These are phyloP conservation scores for Staurois parvus DNA, from an alignment of 2,797 vertebrate genomes.

Conservation along the genomic window DNA sequence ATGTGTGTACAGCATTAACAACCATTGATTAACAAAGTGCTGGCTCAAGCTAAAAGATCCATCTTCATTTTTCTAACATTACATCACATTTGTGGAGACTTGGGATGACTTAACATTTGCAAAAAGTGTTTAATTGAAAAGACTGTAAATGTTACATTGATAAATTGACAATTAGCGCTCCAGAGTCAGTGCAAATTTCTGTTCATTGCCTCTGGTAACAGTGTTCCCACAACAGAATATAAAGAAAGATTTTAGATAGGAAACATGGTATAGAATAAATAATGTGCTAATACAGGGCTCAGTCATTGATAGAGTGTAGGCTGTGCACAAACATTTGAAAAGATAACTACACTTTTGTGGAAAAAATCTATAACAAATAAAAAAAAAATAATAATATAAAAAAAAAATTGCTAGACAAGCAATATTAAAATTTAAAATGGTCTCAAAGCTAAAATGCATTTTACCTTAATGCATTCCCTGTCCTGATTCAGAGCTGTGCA, in stretches of 20 bases:
- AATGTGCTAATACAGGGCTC: too few species aligned
- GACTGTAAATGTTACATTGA: constrained; percentile 31
- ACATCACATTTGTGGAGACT: constrained; percentile 13
- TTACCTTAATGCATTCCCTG: too few species aligned
- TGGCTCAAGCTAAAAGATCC: constrained; percentile 32
- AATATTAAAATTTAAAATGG: too few species aligned
- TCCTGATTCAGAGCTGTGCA: too few species aligned
- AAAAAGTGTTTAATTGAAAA: constrained; percentile 27
- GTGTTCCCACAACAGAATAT: background rate
- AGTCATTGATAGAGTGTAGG: too few species aligned
- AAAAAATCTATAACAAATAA: too few species aligned
- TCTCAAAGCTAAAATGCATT: too few species aligned
- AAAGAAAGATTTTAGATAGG: background rate
- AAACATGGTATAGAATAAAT: background rate
- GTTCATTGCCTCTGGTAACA: background rate
- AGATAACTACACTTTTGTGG: too few species aligned
- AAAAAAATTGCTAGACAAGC: too few species aligned
- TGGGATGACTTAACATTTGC: constrained; percentile 14
- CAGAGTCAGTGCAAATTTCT: background rate
- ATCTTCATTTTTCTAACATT: constrained; percentile 26
- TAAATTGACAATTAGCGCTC: background rate
- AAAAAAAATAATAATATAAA: too few species aligned
- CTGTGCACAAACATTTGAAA: too few species aligned
- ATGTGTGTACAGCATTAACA: background rate
- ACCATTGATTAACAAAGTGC: constrained; percentile 37